Percentiles rank a stretch among this genome's conserved stretches.
Evolutionary conservation across 2,113 vertebrate genomes (phyloP).

Genomic region (Daphoenositta chrysoptera): DNA sequence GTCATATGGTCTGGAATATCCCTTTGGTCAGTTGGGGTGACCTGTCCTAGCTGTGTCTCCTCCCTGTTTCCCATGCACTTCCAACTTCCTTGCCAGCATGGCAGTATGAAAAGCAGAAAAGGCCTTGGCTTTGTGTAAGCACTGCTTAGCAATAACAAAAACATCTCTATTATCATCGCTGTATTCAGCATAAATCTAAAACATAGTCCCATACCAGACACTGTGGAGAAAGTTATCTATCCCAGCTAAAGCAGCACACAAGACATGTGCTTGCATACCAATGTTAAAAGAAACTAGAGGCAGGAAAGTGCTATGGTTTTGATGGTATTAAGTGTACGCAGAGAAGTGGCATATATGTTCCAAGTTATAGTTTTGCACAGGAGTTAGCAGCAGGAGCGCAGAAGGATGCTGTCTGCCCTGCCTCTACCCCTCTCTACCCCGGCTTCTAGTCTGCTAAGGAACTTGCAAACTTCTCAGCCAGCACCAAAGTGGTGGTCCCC

Average conservation of each 20-base stretch:
- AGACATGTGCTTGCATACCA: background rate
- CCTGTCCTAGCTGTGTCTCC: background rate
- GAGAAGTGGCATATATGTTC: background rate
- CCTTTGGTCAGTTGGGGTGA: background rate
- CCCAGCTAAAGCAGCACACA: background rate
- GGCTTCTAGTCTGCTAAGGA: background rate
- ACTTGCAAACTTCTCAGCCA: background rate
- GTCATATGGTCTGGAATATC: background rate
- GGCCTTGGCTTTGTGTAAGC: background rate
- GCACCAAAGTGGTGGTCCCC: background rate
- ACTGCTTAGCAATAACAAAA: background rate
- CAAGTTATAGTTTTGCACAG: background rate
- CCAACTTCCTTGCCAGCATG: background rate
- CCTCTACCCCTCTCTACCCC: background rate
- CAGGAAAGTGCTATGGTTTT: background rate
- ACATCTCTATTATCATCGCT: background rate
- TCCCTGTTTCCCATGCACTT: background rate
- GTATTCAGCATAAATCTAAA: background rate
- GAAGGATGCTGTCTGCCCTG: background rate
- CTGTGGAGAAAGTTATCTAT: background rate
- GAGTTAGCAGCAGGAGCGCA: background rate
- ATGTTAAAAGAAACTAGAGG: background rate
- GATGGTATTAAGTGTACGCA: background rate
- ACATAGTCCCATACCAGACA: background rate
- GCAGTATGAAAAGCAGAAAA: background rate